These are phyloP conservation scores for Teleogryllus occipitalis DNA, from an alignment of 1,140 invertebrate genomes.

Conservation along the genomic window DNA sequence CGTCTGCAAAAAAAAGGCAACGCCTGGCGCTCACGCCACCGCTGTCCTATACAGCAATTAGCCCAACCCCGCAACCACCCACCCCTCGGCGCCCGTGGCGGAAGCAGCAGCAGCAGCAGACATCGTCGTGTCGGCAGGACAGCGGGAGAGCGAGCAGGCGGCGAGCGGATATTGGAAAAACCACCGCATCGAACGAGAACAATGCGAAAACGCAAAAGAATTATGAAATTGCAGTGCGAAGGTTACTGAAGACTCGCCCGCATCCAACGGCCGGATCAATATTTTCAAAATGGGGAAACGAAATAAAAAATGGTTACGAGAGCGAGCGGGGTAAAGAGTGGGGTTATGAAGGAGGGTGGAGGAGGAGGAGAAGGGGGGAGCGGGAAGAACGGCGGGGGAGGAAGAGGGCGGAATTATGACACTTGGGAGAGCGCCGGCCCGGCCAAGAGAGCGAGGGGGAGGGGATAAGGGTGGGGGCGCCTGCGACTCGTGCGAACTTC, in stretches of 20 bases:
- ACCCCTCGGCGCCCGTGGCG: no score
- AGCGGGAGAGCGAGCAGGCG: no score
- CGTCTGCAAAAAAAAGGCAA: no score
- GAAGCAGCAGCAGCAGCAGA: no score
- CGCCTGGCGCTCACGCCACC: no score
- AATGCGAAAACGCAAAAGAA: not conserved
- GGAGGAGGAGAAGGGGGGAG: no score
- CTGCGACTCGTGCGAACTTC: no score
- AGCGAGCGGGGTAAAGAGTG: slow-evolving; percentile 8
- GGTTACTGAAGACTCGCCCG: not conserved
- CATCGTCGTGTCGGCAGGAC: no score
- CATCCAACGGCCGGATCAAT: slow-evolving; percentile 12
- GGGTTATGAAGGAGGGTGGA: not conserved
- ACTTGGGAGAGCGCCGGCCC: not conserved
- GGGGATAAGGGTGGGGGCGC: not conserved
- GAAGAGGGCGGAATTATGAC: slow-evolving; percentile 12
- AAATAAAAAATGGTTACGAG: slow-evolving; percentile 12
- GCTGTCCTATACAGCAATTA: no score
- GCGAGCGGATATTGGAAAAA: no score
- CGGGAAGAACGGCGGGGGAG: no score
- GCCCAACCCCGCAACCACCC: no score
- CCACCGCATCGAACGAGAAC: not conserved
- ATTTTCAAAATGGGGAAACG: slow-evolving; percentile 15
- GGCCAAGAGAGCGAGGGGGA: not conserved
- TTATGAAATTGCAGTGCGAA: not conserved